Evolutionary conservation across 2,888 invertebrate species (phyloP).

Genomic region (Acrobasis suavella): DNA sequence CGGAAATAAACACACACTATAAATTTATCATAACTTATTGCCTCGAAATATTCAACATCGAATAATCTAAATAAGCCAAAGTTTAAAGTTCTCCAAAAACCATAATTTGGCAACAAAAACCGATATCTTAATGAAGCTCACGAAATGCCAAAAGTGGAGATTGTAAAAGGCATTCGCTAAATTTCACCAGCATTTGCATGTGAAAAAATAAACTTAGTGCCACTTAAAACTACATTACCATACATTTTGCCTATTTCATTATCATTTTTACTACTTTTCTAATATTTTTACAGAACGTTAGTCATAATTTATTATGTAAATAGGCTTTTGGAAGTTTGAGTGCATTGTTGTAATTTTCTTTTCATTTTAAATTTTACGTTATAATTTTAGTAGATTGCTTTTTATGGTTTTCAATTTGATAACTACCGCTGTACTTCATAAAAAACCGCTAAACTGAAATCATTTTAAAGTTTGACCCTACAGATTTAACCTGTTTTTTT

Average conservation of each 20-base stretch:
- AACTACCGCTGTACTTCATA: too few species aligned
- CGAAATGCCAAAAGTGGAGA: neutral
- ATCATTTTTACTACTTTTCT: constrained; percentile 12
- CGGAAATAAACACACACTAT: too few species aligned
- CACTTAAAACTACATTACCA: neutral
- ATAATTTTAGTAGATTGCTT: neutral
- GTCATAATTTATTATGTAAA: constrained; percentile 14
- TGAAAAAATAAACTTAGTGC: constrained; percentile 2
- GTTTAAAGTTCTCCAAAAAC: neutral
- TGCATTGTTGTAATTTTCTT: neutral
- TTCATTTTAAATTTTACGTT: neutral
- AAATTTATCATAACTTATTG: neutral
- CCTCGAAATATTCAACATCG: neutral
- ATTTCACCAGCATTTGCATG: constrained; percentile 14
- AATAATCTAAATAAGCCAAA: constrained; percentile 7
- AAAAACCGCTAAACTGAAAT: too few species aligned
- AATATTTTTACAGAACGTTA: constrained; percentile 4
- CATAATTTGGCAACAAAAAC: constrained; percentile 10
- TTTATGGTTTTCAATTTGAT: too few species aligned
- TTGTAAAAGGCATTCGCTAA: neutral
- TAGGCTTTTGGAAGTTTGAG: neutral
- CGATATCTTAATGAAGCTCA: constrained; percentile 3
- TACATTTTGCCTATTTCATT: neutral
- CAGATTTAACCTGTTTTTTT: too few species aligned
- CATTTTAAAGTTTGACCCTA: too few species aligned